Evolutionary conservation across 2,888 invertebrate genomes (phyloP).

Genomic region (Geotrupes spiniger): DNA sequence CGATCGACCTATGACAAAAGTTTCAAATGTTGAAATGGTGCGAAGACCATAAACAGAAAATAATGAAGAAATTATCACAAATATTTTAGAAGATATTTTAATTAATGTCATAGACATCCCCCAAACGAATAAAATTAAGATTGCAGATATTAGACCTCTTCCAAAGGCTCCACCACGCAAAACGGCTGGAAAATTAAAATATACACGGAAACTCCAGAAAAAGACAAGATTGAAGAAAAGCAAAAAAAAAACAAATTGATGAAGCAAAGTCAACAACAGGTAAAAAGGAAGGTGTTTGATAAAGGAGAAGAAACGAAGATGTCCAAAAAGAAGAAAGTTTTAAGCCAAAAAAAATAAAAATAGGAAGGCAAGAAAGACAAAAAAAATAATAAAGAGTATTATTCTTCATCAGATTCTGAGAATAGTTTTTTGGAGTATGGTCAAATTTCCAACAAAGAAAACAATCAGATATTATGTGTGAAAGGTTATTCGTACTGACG

Average conservation of each 20-base stretch:
- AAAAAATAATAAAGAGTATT: too few species aligned
- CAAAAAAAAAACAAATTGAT: neutral
- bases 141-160: neutral
- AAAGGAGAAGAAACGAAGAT: too few species aligned
- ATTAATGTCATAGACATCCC: neutral
- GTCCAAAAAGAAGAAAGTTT: too few species aligned
- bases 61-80: neutral
- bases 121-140: neutral
- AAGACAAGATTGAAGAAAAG: neutral
- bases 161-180: conserved; percentile 1
- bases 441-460: too few species aligned
- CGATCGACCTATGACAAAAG: conserved; percentile 1
- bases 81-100: neutral
- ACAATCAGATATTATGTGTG: too few species aligned
- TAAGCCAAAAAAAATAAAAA: too few species aligned
- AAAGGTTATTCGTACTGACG: too few species aligned
- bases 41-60: neutral
- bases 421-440: too few species aligned
- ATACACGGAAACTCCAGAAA: neutral
- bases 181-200: neutral
- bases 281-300: neutral
- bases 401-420: too few species aligned
- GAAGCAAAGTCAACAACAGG: conserved; percentile 1
- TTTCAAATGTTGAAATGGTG: too few species aligned
- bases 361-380: too few species aligned